A percentile compares a stretch with the other conserved stretches of the same genome.
Conservation (phyloP, 1,140 invertebrate genomes). For the Whitmania pigra region DNA sequence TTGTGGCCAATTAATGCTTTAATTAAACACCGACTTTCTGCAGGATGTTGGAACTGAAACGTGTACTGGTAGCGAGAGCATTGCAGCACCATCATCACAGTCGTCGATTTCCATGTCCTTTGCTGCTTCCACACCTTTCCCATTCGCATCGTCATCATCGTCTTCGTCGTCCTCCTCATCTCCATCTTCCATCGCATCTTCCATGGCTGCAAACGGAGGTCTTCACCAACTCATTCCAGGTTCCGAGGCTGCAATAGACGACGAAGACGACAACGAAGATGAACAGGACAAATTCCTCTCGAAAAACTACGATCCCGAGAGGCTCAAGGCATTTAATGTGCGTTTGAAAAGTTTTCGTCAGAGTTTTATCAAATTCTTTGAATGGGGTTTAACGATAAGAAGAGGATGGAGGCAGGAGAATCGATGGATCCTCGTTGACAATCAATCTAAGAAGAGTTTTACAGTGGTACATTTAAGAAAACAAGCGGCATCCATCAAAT, state of each 20-base stretch:
- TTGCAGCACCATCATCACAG: background rate
- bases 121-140: no score
- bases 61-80: no score
- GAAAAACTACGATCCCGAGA: constrained; percentile 74
- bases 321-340: constrained; percentile 92
- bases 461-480: background rate
- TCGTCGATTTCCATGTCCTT: background rate
- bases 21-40: no score
- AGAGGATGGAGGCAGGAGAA: background rate
- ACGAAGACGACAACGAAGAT: constrained; percentile 68
- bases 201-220: no score
- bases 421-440: background rate
- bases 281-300: constrained; percentile 72
- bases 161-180: no score
- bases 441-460: constrained; percentile 1
- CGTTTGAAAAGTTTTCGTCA: constrained; percentile 38
- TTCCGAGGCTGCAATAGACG: constrained; percentile 46
- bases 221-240: no score
- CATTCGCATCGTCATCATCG: no score
- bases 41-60: no score
- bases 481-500: constrained; percentile 11
- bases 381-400: background rate
- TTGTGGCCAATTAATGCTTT: no score
- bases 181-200: no score
- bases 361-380: constrained; percentile 1